These are phyloP conservation scores for Iphiclides podalirius DNA, from an alignment of 2,888 invertebrate species.

Conservation along the genomic window DNA sequence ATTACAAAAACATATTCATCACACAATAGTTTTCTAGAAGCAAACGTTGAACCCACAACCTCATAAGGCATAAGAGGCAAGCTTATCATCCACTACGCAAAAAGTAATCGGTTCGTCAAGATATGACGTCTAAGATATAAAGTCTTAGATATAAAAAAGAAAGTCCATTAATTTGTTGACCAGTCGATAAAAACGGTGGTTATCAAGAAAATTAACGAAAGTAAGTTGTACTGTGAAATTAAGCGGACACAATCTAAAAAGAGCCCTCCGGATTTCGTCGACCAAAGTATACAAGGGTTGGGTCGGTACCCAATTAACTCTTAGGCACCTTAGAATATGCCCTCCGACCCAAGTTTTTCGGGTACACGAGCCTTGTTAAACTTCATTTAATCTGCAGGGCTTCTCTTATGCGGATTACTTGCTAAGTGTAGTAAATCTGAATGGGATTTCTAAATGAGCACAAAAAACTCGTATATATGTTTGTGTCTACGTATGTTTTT, in stretches of 20 bases:
- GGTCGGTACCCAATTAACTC: conserved; percentile 54
- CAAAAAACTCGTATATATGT: conserved; percentile 6
- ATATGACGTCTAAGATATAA: too few relatives aligned
- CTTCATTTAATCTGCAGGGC: conserved; percentile 41
- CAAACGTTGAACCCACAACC: too few relatives aligned
- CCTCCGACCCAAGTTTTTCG: conserved; percentile 43
- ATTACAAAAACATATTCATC: too few relatives aligned
- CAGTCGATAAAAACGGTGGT: too few relatives aligned
- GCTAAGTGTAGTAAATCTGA: conserved; percentile 10
- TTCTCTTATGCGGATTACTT: conserved; percentile 29
- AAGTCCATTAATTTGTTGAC: too few relatives aligned
- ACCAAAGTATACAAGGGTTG: conserved; percentile 53
- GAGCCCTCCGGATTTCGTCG: conserved; percentile 43
- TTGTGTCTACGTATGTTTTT: too few relatives aligned
- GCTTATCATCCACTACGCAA: too few relatives aligned
- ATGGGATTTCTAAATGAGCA: too few relatives aligned
- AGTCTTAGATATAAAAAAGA: too few relatives aligned
- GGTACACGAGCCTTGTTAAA: conserved; percentile 37
- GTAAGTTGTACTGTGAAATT: conserved; percentile 13
- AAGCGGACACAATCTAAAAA: conserved; percentile 1
- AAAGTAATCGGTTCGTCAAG: too few relatives aligned
- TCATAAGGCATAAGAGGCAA: too few relatives aligned
- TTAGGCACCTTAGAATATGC: conserved; percentile 42
- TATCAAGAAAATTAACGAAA: conserved; percentile 6
- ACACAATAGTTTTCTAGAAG: too few relatives aligned